These are phyloP conservation scores for Habrosyne pyritoides DNA, from an alignment of 2,888 invertebrate genomes.

Conservation along the genomic window DNA sequence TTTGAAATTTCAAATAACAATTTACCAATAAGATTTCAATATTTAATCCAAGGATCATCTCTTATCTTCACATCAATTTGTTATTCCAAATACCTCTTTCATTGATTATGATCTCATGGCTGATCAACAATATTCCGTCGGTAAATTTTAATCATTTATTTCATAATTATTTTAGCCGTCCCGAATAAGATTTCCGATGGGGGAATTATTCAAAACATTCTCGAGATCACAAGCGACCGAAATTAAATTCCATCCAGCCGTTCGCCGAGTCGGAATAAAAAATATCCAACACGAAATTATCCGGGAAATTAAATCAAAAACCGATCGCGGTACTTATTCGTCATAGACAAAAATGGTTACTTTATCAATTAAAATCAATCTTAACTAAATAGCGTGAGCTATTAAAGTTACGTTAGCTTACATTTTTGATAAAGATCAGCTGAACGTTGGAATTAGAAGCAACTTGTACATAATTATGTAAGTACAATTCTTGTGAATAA, in stretches of 20 bases:
- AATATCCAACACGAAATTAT: conserved; percentile 32
- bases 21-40: background rate
- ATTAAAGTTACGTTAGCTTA: too few species aligned
- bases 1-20: background rate
- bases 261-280: conserved; percentile 29
- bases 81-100: background rate
- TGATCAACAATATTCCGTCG: background rate
- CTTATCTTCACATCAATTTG: background rate
- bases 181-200: conserved; percentile 37
- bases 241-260: conserved; percentile 49
- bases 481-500: too few species aligned
- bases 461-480: too few species aligned
- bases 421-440: too few species aligned
- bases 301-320: conserved; percentile 40
- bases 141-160: conserved; percentile 5
- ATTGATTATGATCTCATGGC: background rate
- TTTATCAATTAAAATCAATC: too few species aligned
- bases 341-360: too few species aligned
- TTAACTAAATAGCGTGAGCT: too few species aligned
- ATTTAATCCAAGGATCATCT: background rate
- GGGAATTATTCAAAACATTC: conserved; percentile 53
- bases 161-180: conserved; percentile 16
- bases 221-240: conserved; percentile 42
- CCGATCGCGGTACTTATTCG: conserved; percentile 15
- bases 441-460: too few species aligned